Percentiles rank a stretch among this genome's conserved stretches.
These are phyloP conservation scores for Bruchidius siliquastri DNA, from an alignment of 2,888 invertebrate genomes.

Conservation along the genomic window DNA sequence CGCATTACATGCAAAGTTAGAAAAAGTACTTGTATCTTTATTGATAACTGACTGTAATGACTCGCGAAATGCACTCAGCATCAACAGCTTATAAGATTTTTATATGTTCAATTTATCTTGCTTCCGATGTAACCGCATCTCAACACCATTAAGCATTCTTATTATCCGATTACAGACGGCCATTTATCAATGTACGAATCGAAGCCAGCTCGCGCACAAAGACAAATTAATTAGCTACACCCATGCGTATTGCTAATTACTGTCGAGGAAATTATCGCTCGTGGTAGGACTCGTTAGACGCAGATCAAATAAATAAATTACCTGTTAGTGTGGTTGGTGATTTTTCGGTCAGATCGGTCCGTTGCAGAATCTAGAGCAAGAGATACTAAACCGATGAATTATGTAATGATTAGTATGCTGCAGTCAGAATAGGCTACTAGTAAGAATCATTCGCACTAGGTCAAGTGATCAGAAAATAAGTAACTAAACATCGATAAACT, in stretches of 20 bases:
- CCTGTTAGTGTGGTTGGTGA: conserved; percentile 8
- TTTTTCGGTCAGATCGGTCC: conserved; percentile 12
- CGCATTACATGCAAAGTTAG: too few relatives aligned
- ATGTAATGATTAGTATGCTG: neutral
- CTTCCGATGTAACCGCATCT: neutral
- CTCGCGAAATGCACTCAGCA: neutral
- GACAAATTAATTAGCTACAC: conserved; percentile 10
- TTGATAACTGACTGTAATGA: too few relatives aligned
- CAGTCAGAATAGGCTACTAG: neutral
- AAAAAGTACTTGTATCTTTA: too few relatives aligned
- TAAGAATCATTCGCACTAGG: too few relatives aligned
- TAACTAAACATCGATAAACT: too few relatives aligned
- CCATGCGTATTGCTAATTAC: conserved; percentile 7
- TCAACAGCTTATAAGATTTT: neutral
- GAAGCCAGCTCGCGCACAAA: neutral
- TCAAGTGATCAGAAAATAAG: too few relatives aligned
- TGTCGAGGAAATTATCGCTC: conserved; percentile 7
- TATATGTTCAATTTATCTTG: neutral
- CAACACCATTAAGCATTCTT: neutral
- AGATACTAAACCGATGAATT: neutral
- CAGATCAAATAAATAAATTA: conserved; percentile 10
- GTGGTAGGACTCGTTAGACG: conserved; percentile 3
- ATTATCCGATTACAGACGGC: neutral
- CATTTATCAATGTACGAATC: neutral
- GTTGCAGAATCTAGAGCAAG: conserved; percentile 24